Conservation (phyloP, 2,797 vertebrate species). For the Neosilurus hyrtlii region DNA sequence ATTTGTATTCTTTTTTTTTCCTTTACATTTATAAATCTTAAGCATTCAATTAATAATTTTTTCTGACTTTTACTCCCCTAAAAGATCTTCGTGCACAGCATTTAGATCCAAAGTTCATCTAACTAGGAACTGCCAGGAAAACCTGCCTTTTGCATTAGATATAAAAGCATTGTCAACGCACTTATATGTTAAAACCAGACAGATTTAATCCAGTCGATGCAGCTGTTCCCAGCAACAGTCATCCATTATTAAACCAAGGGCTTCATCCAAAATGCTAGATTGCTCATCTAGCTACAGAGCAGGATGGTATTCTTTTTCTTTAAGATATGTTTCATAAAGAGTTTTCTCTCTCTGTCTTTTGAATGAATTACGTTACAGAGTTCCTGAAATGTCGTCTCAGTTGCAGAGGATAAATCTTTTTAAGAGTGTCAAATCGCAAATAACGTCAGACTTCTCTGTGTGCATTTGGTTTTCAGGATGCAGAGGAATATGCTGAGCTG, state of each 20-base stretch:
- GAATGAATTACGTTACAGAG: not conserved
- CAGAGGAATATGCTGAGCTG: constrained; percentile 93
- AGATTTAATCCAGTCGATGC: constrained; percentile 16
- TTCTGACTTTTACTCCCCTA: not conserved
- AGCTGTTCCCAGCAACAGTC: constrained; percentile 48
- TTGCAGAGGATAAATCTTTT: not conserved
- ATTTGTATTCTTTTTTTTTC: not conserved
- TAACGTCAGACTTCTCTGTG: constrained; percentile 19
- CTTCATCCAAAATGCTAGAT: not conserved
- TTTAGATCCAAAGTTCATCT: not conserved
- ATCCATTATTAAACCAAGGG: not conserved
- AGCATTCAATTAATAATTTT: not conserved
- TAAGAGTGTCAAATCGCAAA: not conserved
- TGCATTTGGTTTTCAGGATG: constrained; percentile 73
- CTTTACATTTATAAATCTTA: not conserved
- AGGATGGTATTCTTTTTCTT: not conserved
- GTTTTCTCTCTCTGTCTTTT: not conserved
- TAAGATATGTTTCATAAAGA: not conserved
- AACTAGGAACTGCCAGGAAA: not conserved
- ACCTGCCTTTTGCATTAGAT: constrained; percentile 36
- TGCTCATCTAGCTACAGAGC: not conserved
- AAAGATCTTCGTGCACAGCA: not conserved
- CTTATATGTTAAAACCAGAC: constrained; percentile 24
- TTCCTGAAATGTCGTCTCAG: no score
- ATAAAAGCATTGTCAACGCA: not conserved